Evolutionary conservation across 2,888 invertebrate species (phyloP), one percentile per base, ranked within the genome.

Genomic region (Drosophila borborema): DNA sequence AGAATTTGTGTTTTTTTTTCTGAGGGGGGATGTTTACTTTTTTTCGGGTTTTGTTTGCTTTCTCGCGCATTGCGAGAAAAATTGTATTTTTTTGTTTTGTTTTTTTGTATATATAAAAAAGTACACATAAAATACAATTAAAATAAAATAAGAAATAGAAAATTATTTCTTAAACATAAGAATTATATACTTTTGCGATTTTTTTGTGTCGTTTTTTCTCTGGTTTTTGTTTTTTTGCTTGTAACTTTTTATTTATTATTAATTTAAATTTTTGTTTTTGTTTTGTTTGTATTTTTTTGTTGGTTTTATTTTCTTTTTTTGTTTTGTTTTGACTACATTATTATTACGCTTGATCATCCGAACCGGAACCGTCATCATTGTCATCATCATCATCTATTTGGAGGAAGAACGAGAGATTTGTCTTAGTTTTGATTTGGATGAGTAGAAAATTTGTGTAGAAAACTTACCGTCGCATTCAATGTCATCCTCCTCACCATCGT

Each of bases 281-380:
- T 92, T 92, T 80, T 83, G 81, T 74, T 80, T 65, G 76, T 82
- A 70, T 77, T 80, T 73, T 67, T 74, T 84, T 85, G 77, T 82
- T 86, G 83, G 90, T 90, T 72, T 84, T 79, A 72, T 78, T 80
- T 89, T 90, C 89, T 83, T 77, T 80, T 79, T 78, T 69, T 74
- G 64, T 68, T 80, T 80, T 82, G 81, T 91, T 91, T 92, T 93
- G 92, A 92, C 93, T 93, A 92, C 86, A 91, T 91, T 89, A 91
- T 92, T 92, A 93, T 93, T 92, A 93, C 92, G 92, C 92, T 88
- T 92, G 91, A 88, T 93, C 91, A 77, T 92, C 93, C 72, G 92
- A 92, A 76, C 91, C 92, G 77, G 93, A 92, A 69, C 92, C 92
- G 81, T 93, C 93, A 72, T 91, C 92, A 77, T 91, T 92, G 67